Percentiles rank a stretch among this genome's conserved stretches.
phyloP scores from a whole-genome alignment of 2,888 invertebrate species.

The Melanophora roralis region DNA sequence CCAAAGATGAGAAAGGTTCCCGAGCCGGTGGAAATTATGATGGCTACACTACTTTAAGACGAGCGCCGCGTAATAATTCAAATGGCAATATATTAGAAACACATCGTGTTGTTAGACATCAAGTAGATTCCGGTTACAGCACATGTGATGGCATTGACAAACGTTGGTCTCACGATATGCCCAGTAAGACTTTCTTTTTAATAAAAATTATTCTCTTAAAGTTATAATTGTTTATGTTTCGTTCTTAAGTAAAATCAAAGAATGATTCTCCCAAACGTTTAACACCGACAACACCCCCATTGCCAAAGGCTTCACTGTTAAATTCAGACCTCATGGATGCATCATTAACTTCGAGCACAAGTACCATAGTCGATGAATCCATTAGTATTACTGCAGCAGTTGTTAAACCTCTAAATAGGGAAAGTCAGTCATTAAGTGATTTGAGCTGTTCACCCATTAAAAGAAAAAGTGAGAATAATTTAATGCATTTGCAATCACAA shows the following conservation, averaged over 20 bases:
- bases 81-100: slow-evolving; percentile 73
- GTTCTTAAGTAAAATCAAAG: slow-evolving; percentile 64
- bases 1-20: slow-evolving; percentile 80
- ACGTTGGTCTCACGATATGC: slow-evolving; percentile 88
- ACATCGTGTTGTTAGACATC: slow-evolving; percentile 79
- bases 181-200: slow-evolving; percentile 66
- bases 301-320: slow-evolving; percentile 62
- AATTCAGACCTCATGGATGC: slow-evolving; percentile 72
- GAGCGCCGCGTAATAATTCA: slow-evolving; percentile 73
- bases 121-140: slow-evolving; percentile 93
- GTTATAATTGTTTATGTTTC: background rate
- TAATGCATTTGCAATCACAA: slow-evolving; percentile 27
- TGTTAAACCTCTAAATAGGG: slow-evolving; percentile 62
- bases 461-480: slow-evolving; percentile 46
- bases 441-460: slow-evolving; percentile 67
- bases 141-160: slow-evolving; percentile 90
- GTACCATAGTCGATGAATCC: slow-evolving; percentile 73
- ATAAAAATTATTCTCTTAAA: background rate
- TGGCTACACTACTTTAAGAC: slow-evolving; percentile 75
- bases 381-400: slow-evolving; percentile 62
- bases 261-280: slow-evolving; percentile 69
- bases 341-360: slow-evolving; percentile 72
- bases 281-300: slow-evolving; percentile 68
- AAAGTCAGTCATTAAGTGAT: slow-evolving; percentile 39
- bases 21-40: slow-evolving; percentile 76